phyloP scores from a whole-genome alignment of 1,140 invertebrate species.

The Venturia canescens region DNA sequence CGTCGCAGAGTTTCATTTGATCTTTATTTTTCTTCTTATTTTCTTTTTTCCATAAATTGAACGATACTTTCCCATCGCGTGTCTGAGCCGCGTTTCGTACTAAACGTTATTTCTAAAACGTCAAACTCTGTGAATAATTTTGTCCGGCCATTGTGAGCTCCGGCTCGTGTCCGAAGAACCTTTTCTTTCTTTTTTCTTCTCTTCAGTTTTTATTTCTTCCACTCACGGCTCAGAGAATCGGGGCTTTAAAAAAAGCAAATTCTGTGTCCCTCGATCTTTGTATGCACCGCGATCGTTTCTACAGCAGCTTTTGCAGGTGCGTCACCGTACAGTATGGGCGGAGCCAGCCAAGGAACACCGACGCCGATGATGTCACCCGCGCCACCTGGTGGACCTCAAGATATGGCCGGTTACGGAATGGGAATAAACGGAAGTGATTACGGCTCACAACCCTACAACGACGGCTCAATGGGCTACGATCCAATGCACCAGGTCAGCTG shows the following conservation, averaged over 20 bases:
- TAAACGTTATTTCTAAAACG: background rate
- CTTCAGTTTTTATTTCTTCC: conserved; percentile 6
- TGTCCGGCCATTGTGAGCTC: background rate
- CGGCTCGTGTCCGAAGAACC: background rate
- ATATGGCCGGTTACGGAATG: conserved; percentile 93
- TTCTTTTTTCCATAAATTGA: conserved; percentile 50
- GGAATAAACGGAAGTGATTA: conserved; percentile 90
- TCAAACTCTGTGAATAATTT: conserved; percentile 1
- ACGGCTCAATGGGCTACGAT: conserved; percentile 92
- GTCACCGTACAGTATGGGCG: conserved; percentile 93
- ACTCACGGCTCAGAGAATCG: background rate
- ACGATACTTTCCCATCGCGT: conserved; percentile 40
- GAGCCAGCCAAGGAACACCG: conserved; percentile 89
- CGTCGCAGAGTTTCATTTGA: background rate
- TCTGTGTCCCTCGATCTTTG: conserved; percentile 71
- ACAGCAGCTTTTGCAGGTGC: conserved; percentile 83
- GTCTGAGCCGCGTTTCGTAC: background rate
- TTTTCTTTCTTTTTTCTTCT: background rate
- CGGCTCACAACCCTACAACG: conserved; percentile 88
- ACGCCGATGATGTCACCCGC: conserved; percentile 96
- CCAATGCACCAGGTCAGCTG: conserved; percentile 87
- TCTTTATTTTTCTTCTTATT: background rate
- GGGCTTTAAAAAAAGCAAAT: background rate
- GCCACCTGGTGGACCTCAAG: conserved; percentile 84
- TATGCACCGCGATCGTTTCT: conserved; percentile 78